Conservation (phyloP, 1,140 invertebrate species). For the Tribolium castaneum region DNA sequence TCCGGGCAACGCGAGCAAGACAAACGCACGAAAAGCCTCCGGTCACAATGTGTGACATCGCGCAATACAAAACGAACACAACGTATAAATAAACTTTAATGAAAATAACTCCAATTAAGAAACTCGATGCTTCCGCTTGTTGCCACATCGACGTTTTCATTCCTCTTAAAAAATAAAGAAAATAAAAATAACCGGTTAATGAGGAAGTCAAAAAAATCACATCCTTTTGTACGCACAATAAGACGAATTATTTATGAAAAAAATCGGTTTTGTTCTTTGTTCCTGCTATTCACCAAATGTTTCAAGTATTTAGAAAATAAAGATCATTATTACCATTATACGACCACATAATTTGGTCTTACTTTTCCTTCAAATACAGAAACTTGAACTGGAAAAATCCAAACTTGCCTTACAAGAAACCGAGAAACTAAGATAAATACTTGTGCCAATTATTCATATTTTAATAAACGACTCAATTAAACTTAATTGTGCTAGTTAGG, state of each 20-base stretch:
- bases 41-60: neutral
- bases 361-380: neutral
- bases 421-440: neutral
- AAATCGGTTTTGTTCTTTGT: neutral
- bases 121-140: neutral
- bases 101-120: neutral
- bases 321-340: neutral
- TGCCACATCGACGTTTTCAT: neutral
- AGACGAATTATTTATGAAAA: no score
- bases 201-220: neutral
- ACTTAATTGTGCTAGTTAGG: slow-evolving; percentile 20
- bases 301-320: neutral
- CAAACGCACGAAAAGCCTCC: neutral
- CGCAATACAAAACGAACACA: neutral
- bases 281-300: neutral
- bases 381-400: neutral
- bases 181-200: neutral
- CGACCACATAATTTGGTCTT: neutral
- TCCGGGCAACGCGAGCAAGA: slow-evolving; percentile 13
- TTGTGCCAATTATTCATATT: slow-evolving; percentile 13
- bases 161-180: neutral
- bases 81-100: neutral
- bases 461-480: slow-evolving; percentile 2
- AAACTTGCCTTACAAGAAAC: neutral
- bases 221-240: no score